phyloP scores from a whole-genome alignment of 2,113 vertebrate genomes.

The Sinocyclocheilus maitianheensis region DNA sequence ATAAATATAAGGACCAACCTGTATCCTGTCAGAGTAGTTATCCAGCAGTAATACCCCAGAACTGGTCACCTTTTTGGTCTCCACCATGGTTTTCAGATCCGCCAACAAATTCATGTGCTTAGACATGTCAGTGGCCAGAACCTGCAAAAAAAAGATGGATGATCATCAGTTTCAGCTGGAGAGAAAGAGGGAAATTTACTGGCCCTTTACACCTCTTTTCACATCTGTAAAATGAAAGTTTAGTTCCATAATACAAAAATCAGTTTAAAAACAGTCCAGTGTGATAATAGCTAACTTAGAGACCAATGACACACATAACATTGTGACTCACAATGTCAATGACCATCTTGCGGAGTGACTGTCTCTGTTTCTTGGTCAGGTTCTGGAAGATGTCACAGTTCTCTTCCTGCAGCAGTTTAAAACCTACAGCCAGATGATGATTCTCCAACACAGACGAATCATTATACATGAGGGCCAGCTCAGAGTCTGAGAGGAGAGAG shows the following conservation, averaged over 20 bases:
- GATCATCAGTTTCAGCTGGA: background rate
- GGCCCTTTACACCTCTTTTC: background rate
- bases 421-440: too few relatives aligned
- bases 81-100: conserved; percentile 98
- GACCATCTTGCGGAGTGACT: conserved; percentile 57
- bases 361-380: too few relatives aligned
- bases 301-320: background rate
- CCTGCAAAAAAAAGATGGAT: conserved; percentile 69
- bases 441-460: too few relatives aligned
- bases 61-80: conserved; percentile 99
- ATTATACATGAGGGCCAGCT: conserved; percentile 81
- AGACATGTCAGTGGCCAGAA: conserved; percentile 98
- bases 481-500: conserved; percentile 80
- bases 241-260: background rate
- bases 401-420: too few relatives aligned
- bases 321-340: conserved; percentile 95
- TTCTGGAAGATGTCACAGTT: too few relatives aligned
- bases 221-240: background rate
- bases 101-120: conserved; percentile 99
- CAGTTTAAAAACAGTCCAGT: background rate
- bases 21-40: conserved; percentile 98
- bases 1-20: conserved; percentile 73
- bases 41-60: conserved; percentile 96
- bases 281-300: background rate
- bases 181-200: background rate